phyloP scores from a whole-genome alignment of 1,140 invertebrate genomes.

The Drosophila simulans region DNA sequence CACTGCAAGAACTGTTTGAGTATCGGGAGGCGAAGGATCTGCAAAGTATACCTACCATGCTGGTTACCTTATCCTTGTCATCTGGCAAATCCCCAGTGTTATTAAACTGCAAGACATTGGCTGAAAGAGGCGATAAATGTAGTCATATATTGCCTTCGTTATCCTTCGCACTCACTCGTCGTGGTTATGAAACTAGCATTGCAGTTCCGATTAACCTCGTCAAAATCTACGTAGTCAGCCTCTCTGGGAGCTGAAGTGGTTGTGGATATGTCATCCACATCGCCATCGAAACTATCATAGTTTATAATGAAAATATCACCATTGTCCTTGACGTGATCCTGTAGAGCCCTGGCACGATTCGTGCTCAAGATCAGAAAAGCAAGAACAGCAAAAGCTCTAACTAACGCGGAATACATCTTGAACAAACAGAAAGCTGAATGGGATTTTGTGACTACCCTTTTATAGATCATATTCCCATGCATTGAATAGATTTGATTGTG shows the following conservation, averaged over 20 bases:
- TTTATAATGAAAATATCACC: conserved; percentile 71
- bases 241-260: conserved; percentile 47
- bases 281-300: conserved; percentile 70
- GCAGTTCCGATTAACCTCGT: conserved; percentile 54
- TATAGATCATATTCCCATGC: conserved; percentile 2
- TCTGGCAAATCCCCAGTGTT: conserved; percentile 64
- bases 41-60: conserved; percentile 57
- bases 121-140: conserved; percentile 35
- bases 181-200: conserved; percentile 77
- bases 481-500: conserved; percentile 34
- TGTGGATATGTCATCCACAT: conserved; percentile 67
- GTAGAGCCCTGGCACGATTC: conserved; percentile 10
- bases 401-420: conserved; percentile 39
- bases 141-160: neutral
- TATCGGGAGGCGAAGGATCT: too few relatives aligned
- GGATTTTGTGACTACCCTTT: conserved; percentile 1
- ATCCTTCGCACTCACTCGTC: conserved; percentile 49
- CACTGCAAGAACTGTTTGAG: conserved; percentile 44
- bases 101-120: conserved; percentile 68
- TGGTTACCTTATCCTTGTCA: conserved; percentile 65
- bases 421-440: conserved; percentile 6
- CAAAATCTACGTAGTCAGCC: conserved; percentile 58
- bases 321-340: conserved; percentile 64
- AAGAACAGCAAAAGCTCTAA: conserved; percentile 8
- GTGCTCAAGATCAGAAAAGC: conserved; percentile 10